Conservation (phyloP, 2,113 vertebrate species). For the Rana temporaria region DNA sequence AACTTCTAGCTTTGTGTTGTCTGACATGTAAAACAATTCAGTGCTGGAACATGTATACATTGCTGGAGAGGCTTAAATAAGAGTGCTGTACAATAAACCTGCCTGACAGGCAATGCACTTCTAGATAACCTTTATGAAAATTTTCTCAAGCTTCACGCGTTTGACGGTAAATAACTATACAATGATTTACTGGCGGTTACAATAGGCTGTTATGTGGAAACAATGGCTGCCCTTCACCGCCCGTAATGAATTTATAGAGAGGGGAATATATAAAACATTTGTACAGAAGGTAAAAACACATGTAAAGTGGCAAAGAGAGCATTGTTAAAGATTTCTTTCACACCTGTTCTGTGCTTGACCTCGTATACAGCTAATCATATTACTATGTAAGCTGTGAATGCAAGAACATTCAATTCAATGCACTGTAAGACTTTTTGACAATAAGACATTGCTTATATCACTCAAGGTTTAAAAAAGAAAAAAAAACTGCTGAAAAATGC, state of each 20-base stretch:
- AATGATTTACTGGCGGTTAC: not conserved
- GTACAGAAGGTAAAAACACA: not conserved
- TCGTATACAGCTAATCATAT: too few relatives aligned
- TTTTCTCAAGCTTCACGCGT: not conserved
- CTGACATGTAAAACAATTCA: slow-evolving; percentile 24
- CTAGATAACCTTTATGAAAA: not conserved
- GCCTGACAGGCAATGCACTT: not conserved
- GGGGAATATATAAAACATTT: not conserved
- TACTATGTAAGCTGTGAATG: too few relatives aligned
- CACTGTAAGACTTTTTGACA: too few relatives aligned
- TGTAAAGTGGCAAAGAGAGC: not conserved
- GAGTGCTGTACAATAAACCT: not conserved
- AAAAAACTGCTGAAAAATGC: too few relatives aligned
- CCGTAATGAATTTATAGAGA: not conserved
- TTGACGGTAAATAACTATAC: not conserved
- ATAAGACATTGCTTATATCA: too few relatives aligned
- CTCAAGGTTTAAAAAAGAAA: too few relatives aligned
- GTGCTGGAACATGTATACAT: not conserved
- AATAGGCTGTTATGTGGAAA: not conserved
- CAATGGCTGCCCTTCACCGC: slow-evolving; percentile 9
- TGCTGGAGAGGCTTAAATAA: slow-evolving; percentile 2
- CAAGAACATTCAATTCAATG: too few relatives aligned
- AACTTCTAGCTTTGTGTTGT: slow-evolving; percentile 8
- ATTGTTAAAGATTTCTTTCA: too few relatives aligned
- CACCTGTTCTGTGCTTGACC: too few relatives aligned